Conservation (phyloP, 2,797 vertebrate genomes). For the Heterohyrax brucei region DNA sequence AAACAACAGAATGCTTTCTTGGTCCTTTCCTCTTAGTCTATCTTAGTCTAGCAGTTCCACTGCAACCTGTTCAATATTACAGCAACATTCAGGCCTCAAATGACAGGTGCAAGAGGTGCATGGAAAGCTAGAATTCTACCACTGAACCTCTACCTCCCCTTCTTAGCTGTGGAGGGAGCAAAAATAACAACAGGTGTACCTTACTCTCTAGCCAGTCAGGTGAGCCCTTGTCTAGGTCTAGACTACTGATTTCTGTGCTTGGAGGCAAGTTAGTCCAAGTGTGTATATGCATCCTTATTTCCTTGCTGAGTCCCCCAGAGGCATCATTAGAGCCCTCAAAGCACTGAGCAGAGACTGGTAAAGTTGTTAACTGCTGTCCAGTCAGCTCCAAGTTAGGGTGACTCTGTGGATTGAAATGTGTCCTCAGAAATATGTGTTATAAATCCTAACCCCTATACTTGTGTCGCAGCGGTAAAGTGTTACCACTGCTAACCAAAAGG, state of each 20-base stretch:
- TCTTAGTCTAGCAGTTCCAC: no score
- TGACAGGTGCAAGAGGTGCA: no score
- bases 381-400: background rate
- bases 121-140: no score
- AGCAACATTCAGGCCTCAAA: no score
- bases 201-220: accelerated
- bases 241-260: background rate
- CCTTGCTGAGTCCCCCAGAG: background rate
- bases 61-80: no score
- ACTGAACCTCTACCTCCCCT: accelerated
- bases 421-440: background rate
- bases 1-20: background rate
- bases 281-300: background rate
- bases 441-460: background rate
- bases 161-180: background rate
- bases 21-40: no score
- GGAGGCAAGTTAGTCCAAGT: background rate
- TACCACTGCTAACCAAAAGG: no score
- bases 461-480: no score
- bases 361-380: no score
- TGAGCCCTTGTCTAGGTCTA: accelerated
- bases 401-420: background rate
- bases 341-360: background rate
- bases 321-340: no score
- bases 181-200: background rate